These are phyloP conservation scores for Danaus plexippus DNA, from an alignment of 1,140 invertebrate species.

Conservation along the genomic window DNA sequence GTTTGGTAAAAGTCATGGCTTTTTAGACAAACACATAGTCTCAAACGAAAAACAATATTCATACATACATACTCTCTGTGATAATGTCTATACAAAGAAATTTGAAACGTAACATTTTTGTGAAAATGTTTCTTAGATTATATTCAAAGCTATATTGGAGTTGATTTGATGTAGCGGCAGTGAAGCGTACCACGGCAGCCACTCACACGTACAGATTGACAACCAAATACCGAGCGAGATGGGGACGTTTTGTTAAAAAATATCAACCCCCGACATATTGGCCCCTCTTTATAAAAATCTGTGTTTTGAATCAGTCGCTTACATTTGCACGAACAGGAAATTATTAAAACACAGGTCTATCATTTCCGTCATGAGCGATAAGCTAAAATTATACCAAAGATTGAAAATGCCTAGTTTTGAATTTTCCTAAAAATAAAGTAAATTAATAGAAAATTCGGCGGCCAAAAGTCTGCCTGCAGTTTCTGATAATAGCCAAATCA, in stretches of 20 bases:
- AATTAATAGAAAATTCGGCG: no score
- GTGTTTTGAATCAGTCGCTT: constrained; percentile 6
- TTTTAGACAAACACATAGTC: no score
- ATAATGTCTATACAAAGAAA: no score
- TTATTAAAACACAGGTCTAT: no score
- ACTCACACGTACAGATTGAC: constrained; percentile 53
- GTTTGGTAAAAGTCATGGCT: no score
- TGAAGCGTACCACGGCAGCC: constrained; percentile 35
- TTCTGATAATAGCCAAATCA: constrained; percentile 49
- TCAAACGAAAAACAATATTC: no score
- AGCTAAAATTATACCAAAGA: no score
- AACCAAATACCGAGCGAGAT: constrained; percentile 33
- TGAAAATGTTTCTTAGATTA: constrained; percentile 13
- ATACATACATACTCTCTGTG: no score
- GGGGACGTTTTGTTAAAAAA: constrained; percentile 12
- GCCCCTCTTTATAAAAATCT: background rate
- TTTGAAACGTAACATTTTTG: constrained; percentile 9
- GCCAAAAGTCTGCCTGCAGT: constrained; percentile 15
- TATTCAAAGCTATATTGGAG: constrained; percentile 33
- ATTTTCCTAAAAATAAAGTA: no score
- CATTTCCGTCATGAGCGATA: no score
- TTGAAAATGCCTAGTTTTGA: no score
- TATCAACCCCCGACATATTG: background rate
- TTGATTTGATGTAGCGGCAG: constrained; percentile 39
- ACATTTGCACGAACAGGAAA: no score